phyloP scores from a whole-genome alignment of 2,888 invertebrate species.

The Drosophila meridiana region DNA sequence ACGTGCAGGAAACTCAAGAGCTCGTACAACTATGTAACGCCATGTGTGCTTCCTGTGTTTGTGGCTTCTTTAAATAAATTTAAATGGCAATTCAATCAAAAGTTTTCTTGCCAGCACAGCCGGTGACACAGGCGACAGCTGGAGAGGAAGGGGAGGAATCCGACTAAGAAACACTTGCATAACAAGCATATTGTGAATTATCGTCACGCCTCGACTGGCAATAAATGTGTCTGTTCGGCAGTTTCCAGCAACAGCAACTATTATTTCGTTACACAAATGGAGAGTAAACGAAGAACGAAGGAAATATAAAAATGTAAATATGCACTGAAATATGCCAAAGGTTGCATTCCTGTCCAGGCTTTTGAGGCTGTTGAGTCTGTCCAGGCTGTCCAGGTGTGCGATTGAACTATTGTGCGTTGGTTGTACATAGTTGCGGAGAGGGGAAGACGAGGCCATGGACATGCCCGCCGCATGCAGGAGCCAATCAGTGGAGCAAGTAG shows the following conservation, averaged over 20 bases:
- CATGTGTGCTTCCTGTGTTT: conserved; percentile 15
- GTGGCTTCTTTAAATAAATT: conserved; percentile 42
- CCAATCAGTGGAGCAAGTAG: conserved; percentile 12
- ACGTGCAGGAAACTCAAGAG: conserved; percentile 39
- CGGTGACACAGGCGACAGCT: background rate
- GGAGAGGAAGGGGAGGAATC: background rate
- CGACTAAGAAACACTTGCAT: conserved; percentile 20
- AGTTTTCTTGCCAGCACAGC: conserved; percentile 38
- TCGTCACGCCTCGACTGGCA: conserved; percentile 25
- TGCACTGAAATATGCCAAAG: background rate
- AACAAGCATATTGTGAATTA: conserved; percentile 35
- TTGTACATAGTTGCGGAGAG: background rate
- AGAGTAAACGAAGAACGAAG: background rate
- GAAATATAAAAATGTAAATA: background rate
- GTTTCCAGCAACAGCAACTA: background rate
- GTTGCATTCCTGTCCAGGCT: conserved; percentile 1
- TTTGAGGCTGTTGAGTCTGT: background rate
- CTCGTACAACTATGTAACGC: conserved; percentile 20
- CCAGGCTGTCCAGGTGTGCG: background rate
- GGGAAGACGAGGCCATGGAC: background rate
- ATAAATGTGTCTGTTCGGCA: conserved; percentile 18
- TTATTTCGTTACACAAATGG: background rate
- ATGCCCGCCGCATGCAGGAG: background rate
- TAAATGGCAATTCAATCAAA: conserved; percentile 59
- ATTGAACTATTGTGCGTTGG: conserved; percentile 5